Conservation (phyloP, 2,113 vertebrate species). For the Ammospiza nelsoni region DNA sequence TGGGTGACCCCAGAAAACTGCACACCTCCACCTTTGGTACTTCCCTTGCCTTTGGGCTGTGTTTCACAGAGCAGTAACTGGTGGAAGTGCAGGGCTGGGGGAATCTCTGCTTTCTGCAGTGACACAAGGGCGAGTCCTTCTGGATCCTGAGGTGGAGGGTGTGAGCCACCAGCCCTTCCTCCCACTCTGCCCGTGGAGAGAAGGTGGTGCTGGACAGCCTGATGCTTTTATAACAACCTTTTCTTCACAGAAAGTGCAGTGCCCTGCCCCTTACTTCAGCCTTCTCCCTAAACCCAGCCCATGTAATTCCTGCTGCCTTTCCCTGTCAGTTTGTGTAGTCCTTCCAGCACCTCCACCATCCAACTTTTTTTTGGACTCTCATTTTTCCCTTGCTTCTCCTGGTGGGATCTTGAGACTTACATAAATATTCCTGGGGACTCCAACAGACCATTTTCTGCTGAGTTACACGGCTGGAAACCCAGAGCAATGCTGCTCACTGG, state of each 20-base stretch:
- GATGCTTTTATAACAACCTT: not conserved
- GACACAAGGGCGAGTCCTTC: not conserved
- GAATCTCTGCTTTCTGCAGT: not conserved
- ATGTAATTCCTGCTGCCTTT: not conserved
- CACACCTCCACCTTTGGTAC: rapidly evolving
- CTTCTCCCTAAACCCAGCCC: not conserved
- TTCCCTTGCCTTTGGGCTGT: not conserved
- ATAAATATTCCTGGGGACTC: not conserved
- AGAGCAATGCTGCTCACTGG: not conserved
- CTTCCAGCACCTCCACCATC: not conserved
- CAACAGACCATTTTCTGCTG: not conserved
- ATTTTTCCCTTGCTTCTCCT: not conserved
- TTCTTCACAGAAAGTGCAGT: not conserved
- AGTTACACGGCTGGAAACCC: not conserved
- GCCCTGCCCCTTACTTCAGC: not conserved
- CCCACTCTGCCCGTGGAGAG: not conserved
- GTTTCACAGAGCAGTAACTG: no score
- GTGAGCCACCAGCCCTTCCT: not conserved
- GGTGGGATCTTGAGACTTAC: not conserved
- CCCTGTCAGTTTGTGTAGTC: not conserved
- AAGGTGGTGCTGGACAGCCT: not conserved
- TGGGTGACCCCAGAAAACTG: not conserved
- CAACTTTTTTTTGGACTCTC: not conserved
- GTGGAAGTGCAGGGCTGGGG: not conserved
- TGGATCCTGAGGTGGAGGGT: not conserved